Evolutionary conservation across 2,797 vertebrate genomes (phyloP).

Genomic region (Oryzias sinensis): DNA sequence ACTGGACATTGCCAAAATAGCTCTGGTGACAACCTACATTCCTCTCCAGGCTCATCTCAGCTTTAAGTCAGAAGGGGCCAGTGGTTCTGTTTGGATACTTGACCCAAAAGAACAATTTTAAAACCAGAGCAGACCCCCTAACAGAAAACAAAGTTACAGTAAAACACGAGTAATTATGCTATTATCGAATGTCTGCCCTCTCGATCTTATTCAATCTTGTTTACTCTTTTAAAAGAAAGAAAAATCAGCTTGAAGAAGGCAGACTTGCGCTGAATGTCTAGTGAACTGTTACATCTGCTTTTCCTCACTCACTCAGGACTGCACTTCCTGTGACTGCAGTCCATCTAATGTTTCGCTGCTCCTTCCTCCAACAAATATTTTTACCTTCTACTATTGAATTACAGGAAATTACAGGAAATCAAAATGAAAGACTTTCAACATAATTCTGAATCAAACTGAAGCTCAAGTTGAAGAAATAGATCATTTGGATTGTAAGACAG

Average conservation of each 20-base stretch:
- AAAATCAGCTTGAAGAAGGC: conserved; percentile 62
- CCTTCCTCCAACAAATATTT: conserved; percentile 89
- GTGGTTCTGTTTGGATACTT: conserved; percentile 72
- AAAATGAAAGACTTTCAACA: conserved; percentile 83
- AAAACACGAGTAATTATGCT: conserved; percentile 63
- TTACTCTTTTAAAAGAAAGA: conserved; percentile 43
- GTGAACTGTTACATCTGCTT: conserved; percentile 72
- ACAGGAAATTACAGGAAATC: conserved; percentile 99
- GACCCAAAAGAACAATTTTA: conserved; percentile 76
- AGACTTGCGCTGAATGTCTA: conserved; percentile 64
- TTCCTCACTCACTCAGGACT: conserved; percentile 75
- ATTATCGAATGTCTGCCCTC: conserved; percentile 39
- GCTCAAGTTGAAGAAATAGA: conserved; percentile 79
- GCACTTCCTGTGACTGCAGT: conserved; percentile 68
- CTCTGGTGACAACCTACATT: conserved; percentile 81
- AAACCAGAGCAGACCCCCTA: conserved; percentile 72
- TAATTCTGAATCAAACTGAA: conserved; percentile 82
- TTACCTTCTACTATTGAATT: conserved; percentile 92
- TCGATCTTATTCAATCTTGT: conserved; percentile 20
- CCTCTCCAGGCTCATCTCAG: conserved; percentile 73
- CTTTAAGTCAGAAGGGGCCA: conserved; percentile 74
- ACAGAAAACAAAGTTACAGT: conserved; percentile 63
- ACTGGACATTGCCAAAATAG: conserved; percentile 81
- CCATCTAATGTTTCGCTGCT: conserved; percentile 82
- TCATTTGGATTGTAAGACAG: conserved; percentile 38